Conservation (phyloP, 1,140 invertebrate genomes). For the Polypedilum pembai region DNA sequence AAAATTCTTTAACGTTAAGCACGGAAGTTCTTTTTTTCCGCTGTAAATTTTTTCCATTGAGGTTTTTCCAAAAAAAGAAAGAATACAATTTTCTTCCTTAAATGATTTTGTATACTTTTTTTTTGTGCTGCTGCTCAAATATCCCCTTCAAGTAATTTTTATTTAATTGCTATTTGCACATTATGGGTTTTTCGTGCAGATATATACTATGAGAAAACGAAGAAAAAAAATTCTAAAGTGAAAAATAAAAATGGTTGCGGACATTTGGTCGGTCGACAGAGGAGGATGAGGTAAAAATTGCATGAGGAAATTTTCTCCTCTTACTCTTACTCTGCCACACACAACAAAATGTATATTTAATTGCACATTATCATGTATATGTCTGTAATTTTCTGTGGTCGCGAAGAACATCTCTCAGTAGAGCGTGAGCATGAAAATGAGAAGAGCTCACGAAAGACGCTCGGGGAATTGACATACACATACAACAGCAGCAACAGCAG, state of each 20-base stretch:
- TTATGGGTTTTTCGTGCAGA: constrained; percentile 21
- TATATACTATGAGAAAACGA: background rate
- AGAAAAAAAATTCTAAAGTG: background rate
- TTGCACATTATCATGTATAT: constrained; percentile 25
- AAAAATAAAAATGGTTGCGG: constrained; percentile 26
- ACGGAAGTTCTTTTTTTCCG: background rate
- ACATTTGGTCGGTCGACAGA: background rate
- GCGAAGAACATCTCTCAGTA: background rate
- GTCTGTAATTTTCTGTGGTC: constrained; percentile 1
- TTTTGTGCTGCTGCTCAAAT: background rate
- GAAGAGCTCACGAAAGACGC: background rate
- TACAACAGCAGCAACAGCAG: background rate
- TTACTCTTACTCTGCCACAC: background rate
- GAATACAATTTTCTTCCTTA: background rate
- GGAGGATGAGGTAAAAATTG: background rate
- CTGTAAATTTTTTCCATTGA: constrained; percentile 11
- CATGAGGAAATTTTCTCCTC: background rate
- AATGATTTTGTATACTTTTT: background rate
- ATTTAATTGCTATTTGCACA: constrained; percentile 28
- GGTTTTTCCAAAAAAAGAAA: background rate
- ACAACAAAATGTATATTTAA: constrained; percentile 23
- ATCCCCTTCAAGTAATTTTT: constrained; percentile 25
- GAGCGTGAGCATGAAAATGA: background rate
- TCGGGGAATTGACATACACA: background rate
- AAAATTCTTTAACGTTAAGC: background rate